Evolutionary conservation across 1,140 invertebrate genomes (phyloP), one percentile per base, ranked within the genome.

Genomic region (Heliothis virescens): DNA sequence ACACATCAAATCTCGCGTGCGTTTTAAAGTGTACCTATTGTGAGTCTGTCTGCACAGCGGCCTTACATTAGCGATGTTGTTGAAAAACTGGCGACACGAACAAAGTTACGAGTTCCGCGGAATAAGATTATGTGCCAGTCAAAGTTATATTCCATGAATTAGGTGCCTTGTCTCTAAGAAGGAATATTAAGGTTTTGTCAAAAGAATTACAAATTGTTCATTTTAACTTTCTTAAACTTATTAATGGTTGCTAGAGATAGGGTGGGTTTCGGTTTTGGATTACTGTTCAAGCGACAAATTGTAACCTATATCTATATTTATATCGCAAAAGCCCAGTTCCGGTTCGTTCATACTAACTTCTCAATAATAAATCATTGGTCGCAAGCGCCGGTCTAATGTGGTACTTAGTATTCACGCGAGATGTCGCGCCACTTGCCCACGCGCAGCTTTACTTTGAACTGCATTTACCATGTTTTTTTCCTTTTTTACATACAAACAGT

Each of bases 41-140:
- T n/a, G n/a, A n/a, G 16, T n/a, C 7, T 13, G 12, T 13, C 29
- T 63, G 2, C 60, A 13, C 16, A 15, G 13, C 34, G 15, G 34
- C 1, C n/a, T 41, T 41, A 62, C 13, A n/a, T 29, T 34, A 63
- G 60, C n/a, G 15, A 15, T 57, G 29, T 41, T 41, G 34, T 41
- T 41, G 34, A 41, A 41, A 41, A 63, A 63, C 29, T 41, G 29
- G 1, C 4, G 10, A 29, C 5, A n/a, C 9, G 15, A n/a, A 15
- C 11, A 26, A 63, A 63, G 60, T 63, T 63, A 41, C 15, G 60
- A 63, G 60, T 63, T 63, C 7, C 60, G 16, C 16, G 4, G 60
- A 63, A 41, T 63, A 16, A 9, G 29, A 29, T 63, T 41, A 41
- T 47, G 29, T 63, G 29, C n/a, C 29, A n/a, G 29, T 63, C 3